These are phyloP conservation scores for Heliconius nattereri DNA, from an alignment of 1,140 invertebrate species.

Conservation along the genomic window DNA sequence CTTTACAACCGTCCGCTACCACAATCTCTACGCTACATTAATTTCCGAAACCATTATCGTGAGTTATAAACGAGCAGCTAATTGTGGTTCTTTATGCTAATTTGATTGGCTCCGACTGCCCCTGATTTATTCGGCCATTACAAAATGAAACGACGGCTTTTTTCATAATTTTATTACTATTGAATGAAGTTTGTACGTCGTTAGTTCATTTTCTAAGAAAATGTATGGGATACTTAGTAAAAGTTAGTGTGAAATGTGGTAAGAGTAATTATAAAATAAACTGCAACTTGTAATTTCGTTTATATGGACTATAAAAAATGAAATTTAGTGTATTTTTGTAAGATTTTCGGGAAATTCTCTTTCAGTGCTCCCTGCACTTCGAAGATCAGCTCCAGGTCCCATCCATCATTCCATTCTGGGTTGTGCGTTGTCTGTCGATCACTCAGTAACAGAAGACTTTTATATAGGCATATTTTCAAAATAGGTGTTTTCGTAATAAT, in stretches of 20 bases:
- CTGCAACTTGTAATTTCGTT: no score
- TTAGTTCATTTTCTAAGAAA: not conserved
- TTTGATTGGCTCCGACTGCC: constrained; percentile 35
- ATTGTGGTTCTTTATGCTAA: constrained; percentile 42
- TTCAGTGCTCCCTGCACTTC: no score
- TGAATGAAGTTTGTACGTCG: constrained; percentile 3
- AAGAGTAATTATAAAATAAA: not conserved
- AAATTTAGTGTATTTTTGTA: no score
- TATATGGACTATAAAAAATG: no score
- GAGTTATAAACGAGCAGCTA: constrained; percentile 33
- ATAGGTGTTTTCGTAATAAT: no score
- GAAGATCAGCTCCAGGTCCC: no score
- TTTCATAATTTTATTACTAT: constrained; percentile 13
- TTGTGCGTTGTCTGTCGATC: no score
- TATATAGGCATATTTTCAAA: no score
- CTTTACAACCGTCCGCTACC: constrained; percentile 31
- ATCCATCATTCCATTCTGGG: no score
- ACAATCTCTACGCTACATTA: constrained; percentile 43
- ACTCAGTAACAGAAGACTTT: no score
- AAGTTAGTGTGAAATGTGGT: not conserved
- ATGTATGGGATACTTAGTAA: not conserved
- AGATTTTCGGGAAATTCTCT: no score
- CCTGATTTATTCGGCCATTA: constrained; percentile 30
- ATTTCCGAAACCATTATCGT: constrained; percentile 42
- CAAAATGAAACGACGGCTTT: not conserved